Percentiles rank a stretch among this genome's conserved stretches.
These are phyloP conservation scores for Cantharis nigra DNA, from an alignment of 2,888 invertebrate species.

Conservation along the genomic window DNA sequence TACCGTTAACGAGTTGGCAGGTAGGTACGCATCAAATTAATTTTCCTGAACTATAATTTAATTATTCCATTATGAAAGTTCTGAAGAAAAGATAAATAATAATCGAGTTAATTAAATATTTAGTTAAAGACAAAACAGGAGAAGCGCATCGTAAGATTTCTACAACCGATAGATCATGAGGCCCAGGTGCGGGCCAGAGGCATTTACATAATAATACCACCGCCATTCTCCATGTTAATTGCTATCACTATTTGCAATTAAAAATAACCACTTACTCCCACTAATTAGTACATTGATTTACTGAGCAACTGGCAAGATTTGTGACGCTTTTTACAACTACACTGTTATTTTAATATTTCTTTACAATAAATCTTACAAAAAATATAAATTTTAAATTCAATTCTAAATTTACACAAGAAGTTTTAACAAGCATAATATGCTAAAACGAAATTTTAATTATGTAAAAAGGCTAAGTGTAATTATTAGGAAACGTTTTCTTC, in stretches of 20 bases:
- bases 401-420: not conserved
- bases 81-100: slow-evolving; percentile 14
- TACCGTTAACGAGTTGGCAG: not conserved
- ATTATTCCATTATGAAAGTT: not conserved
- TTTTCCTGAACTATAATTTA: not conserved
- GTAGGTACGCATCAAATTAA: not conserved
- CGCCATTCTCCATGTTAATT: slow-evolving; percentile 39
- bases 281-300: slow-evolving; percentile 42
- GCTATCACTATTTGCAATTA: slow-evolving; percentile 44
- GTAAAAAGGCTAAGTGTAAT: not conserved
- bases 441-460: not conserved
- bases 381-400: not conserved
- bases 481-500: not conserved
- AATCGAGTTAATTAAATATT: slow-evolving; percentile 26
- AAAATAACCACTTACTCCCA: slow-evolving; percentile 40
- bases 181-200: slow-evolving; percentile 25
- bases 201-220: slow-evolving; percentile 33
- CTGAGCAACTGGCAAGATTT: slow-evolving; percentile 36
- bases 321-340: slow-evolving; percentile 33
- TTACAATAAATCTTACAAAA: not conserved
- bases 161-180: slow-evolving; percentile 28
- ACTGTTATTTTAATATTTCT: slow-evolving; percentile 17
- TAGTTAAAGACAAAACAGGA: slow-evolving; percentile 22
- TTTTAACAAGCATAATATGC: not conserved
- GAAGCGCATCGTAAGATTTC: slow-evolving; percentile 21